Evolutionary conservation across 1,140 invertebrate species (phyloP).

Genomic region (Pseudomyrmex gracilis): DNA sequence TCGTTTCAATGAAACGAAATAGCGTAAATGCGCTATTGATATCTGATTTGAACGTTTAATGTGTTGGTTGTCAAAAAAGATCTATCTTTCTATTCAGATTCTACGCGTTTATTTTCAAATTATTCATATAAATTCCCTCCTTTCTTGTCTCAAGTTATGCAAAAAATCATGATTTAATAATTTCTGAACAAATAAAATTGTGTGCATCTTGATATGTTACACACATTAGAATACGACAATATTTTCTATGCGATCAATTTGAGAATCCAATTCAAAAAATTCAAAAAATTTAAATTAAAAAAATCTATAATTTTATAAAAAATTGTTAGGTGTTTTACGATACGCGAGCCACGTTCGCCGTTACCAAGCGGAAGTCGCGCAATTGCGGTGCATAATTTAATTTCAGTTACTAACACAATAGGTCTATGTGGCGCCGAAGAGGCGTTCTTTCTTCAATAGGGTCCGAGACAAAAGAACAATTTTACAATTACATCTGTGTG

Average conservation of each 20-base stretch:
- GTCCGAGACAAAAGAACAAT: slow-evolving; percentile 70
- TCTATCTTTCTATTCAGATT: background rate
- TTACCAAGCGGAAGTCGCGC: slow-evolving; percentile 32
- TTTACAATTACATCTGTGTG: slow-evolving; percentile 71
- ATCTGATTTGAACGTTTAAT: background rate
- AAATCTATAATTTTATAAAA: background rate
- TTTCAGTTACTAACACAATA: slow-evolving; percentile 68
- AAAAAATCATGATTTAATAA: background rate
- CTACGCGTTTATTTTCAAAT: too few species aligned
- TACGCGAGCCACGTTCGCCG: background rate
- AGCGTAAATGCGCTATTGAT: background rate
- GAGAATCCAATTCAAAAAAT: too few species aligned
- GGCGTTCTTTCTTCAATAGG: slow-evolving; percentile 62
- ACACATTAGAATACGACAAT: background rate
- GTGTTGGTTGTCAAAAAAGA: background rate
- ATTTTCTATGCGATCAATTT: too few species aligned
- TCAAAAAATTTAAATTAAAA: too few species aligned
- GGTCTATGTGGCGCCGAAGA: slow-evolving; percentile 31
- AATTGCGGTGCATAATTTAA: slow-evolving; percentile 69
- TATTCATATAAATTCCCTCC: too few species aligned
- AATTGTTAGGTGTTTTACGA: background rate
- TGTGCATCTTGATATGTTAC: too few species aligned
- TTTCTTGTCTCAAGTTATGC: background rate
- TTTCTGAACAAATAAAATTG: background rate
- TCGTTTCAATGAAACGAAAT: slow-evolving; percentile 11